Conservation (phyloP, 2,888 invertebrate species). For the Adelognathus sp. region DNA sequence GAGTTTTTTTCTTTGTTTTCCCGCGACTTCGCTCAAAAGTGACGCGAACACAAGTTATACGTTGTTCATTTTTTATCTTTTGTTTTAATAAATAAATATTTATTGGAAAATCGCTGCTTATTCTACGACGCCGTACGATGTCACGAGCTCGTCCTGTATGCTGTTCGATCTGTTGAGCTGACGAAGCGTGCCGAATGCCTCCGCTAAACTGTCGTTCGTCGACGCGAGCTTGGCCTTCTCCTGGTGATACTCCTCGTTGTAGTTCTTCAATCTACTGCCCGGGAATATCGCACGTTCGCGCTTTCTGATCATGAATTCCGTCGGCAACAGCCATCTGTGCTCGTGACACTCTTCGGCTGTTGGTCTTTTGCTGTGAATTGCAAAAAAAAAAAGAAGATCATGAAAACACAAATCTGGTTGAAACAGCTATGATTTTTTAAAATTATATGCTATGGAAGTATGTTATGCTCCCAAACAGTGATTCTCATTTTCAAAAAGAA, state of each 20-base stretch:
- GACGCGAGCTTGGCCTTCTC: constrained; percentile 85
- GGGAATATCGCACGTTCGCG: constrained; percentile 94
- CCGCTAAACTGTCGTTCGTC: constrained; percentile 83
- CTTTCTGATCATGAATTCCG: constrained; percentile 96
- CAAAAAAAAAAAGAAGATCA: neutral
- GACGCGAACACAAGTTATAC: constrained; percentile 9
- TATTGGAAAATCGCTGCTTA: constrained; percentile 73
- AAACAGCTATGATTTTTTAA: too few relatives aligned
- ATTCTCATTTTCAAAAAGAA: too few relatives aligned
- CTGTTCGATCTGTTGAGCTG: constrained; percentile 89
- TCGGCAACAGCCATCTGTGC: constrained; percentile 96
- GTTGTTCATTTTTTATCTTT: neutral
- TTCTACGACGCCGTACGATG: constrained; percentile 78
- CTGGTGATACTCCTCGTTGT: constrained; percentile 90
- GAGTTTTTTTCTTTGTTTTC: constrained; percentile 38
- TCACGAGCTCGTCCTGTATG: constrained; percentile 91
- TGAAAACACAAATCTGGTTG: too few relatives aligned
- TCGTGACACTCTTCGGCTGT: constrained; percentile 97
- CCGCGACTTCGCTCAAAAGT: constrained; percentile 20
- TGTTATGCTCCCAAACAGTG: neutral
- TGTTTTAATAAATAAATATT: constrained; percentile 66
- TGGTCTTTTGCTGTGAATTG: constrained; percentile 93
- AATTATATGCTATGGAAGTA: neutral
- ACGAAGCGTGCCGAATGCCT: constrained; percentile 84
- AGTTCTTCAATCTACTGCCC: constrained; percentile 91